Conservation (phyloP, 1,140 invertebrate species). For the Meloidogyne floridensis region DNA sequence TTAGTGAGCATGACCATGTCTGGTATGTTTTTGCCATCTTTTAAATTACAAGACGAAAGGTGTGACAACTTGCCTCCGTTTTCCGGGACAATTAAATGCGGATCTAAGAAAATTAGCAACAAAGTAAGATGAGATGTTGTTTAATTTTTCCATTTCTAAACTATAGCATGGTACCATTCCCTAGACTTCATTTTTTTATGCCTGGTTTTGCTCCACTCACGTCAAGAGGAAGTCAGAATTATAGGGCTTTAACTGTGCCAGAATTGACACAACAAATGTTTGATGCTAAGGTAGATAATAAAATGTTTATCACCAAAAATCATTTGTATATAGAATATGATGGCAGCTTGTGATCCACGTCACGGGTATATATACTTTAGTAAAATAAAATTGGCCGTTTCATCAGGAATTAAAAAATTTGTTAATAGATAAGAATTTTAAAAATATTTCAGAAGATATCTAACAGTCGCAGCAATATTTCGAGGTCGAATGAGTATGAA, state of each 20-base stretch:
- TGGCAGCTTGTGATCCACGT: slow-evolving; percentile 82
- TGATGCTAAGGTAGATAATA: slow-evolving; percentile 69
- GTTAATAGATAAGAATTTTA: background rate
- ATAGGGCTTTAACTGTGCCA: slow-evolving; percentile 79
- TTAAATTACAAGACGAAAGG: slow-evolving; percentile 67
- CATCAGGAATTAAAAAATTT: background rate
- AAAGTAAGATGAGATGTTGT: slow-evolving; percentile 68
- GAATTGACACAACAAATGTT: slow-evolving; percentile 86
- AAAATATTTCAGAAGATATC: slow-evolving; percentile 75
- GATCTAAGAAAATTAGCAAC: slow-evolving; percentile 84
- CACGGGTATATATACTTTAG: slow-evolving; percentile 72
- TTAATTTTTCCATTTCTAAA: slow-evolving; percentile 74
- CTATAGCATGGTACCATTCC: slow-evolving; percentile 92
- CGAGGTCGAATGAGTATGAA: slow-evolving; percentile 79
- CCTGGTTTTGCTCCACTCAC: slow-evolving; percentile 93
- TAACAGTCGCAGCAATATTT: slow-evolving; percentile 91
- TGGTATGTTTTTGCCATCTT: slow-evolving; percentile 18
- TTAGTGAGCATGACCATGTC: slow-evolving; percentile 65
- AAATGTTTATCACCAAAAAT: background rate
- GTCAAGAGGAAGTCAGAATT: slow-evolving; percentile 73
- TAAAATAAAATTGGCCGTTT: too few species aligned
- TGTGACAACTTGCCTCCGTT: slow-evolving; percentile 76
- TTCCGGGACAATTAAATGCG: slow-evolving; percentile 74
- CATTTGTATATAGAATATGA: slow-evolving; percentile 74
- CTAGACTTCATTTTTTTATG: slow-evolving; percentile 93